These are phyloP conservation scores for Labeo rohita DNA, from an alignment of 2,113 vertebrate species.

Conservation along the genomic window DNA sequence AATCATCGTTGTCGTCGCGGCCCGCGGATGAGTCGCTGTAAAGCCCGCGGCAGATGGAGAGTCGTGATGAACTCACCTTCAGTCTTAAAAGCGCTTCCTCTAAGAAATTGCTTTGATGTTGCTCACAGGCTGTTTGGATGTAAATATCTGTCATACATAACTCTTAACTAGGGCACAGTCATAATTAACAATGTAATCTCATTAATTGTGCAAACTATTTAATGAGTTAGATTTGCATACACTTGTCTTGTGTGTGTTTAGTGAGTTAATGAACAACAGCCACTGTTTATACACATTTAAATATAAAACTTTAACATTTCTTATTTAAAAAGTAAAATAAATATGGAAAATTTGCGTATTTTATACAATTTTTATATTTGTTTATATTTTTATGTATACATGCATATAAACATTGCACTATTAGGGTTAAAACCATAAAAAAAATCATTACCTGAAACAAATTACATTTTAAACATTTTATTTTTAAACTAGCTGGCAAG, in stretches of 20 bases:
- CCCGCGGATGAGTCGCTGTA: background rate
- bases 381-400: too few species aligned
- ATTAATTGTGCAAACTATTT: background rate
- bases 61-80: background rate
- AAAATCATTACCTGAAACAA: too few species aligned
- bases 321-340: too few species aligned
- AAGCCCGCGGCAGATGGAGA: constrained; percentile 36
- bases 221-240: background rate
- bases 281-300: too few species aligned
- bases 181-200: background rate
- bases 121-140: background rate
- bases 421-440: too few species aligned
- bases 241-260: background rate
- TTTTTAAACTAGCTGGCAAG: too few species aligned
- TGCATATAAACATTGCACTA: too few species aligned
- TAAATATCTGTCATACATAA: background rate
- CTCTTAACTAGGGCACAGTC: background rate
- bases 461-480: too few species aligned
- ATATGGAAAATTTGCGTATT: too few species aligned
- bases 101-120: background rate
- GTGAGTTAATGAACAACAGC: background rate
- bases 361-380: too few species aligned
- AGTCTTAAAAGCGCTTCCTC: background rate
- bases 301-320: too few species aligned
- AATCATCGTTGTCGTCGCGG: background rate